Conservation (phyloP, 2,113 vertebrate species). For the Xiphophorus couchianus region DNA sequence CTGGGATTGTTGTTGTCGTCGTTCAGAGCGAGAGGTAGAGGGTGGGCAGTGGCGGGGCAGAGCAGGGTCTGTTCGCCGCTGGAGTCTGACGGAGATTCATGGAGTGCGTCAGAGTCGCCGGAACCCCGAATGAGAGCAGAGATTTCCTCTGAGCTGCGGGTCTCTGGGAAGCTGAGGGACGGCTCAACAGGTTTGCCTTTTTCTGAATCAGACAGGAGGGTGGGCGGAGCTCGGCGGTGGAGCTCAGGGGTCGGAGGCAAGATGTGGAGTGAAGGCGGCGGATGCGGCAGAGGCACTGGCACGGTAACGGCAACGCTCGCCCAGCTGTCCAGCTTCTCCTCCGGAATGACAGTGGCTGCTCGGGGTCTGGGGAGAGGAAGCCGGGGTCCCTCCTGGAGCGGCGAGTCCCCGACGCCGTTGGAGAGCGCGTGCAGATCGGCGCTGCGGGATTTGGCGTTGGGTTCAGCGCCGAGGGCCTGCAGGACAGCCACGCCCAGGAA, state of each 20-base stretch:
- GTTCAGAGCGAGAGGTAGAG: slow-evolving; percentile 26
- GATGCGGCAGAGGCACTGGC: slow-evolving; percentile 44
- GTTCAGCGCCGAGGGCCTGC: slow-evolving; percentile 55
- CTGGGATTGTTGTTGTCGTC: slow-evolving; percentile 71
- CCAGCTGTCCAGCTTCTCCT: slow-evolving; percentile 50
- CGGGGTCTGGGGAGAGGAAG: slow-evolving; percentile 51
- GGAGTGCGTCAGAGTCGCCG: slow-evolving; percentile 34
- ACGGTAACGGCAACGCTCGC: slow-evolving; percentile 41
- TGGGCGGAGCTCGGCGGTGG: slow-evolving; percentile 20
- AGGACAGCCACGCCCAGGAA: slow-evolving; percentile 84
- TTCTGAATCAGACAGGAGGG: slow-evolving; percentile 24
- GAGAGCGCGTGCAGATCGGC: slow-evolving; percentile 7
- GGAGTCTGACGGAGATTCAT: slow-evolving; percentile 41
- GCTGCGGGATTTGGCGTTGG: slow-evolving; percentile 14
- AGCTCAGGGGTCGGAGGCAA: slow-evolving; percentile 55
- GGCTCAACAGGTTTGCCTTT: slow-evolving; percentile 37
- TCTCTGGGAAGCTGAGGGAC: slow-evolving; percentile 37
- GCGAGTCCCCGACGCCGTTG: slow-evolving; percentile 47
- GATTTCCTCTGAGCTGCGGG: slow-evolving; percentile 49
- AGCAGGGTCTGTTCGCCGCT: slow-evolving; percentile 10
- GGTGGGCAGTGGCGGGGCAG: slow-evolving; percentile 7
- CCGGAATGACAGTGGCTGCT: slow-evolving; percentile 69
- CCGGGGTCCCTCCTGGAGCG: slow-evolving; percentile 36
- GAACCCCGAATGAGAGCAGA: slow-evolving; percentile 50
- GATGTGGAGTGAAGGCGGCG: slow-evolving; percentile 59